Base-by-base conservation (phyloP, 2,113 vertebrate genomes). In the Antechinus flavipes region DNA sequence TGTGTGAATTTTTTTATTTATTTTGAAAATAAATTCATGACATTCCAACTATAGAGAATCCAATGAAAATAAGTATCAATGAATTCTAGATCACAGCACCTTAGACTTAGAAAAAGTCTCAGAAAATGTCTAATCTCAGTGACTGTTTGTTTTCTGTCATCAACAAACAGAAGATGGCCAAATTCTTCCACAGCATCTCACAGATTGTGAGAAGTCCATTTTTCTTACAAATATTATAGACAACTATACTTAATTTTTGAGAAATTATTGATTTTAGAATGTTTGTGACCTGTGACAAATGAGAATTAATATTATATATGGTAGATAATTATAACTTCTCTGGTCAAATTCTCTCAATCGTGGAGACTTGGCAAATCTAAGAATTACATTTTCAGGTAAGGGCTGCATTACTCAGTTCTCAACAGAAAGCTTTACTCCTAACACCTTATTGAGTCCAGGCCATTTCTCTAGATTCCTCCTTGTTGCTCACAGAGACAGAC, bases 171-270 rank as follows among this genome's bases (percentile, higher is more conserved):
- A 84, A 58, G 58, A 53, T 23, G 61, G 24, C n/a, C 61, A 25
- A 19, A 23, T 16, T 89, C 1, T 14, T 49, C 93, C 68, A 58
- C 0, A 8, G 30, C 2, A 23, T 24, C 14, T 42, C 49, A 50
- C 1, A 8, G 1, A 12, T 24, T 54, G 54, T 30, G 49, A 35
- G 46, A 91, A 54, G 30, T 9, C 1, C 8, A 4, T 54, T 6
- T 0, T 8, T 26, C 0, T 6, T 5, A 22, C 2, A n/a, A 91
- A 46, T 2, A 2, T 24, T 53, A 10, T 25, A 12, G 7, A 8
- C 10, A 0, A 22, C n/a, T 95, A 12, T 19, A 50, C 47, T 26
- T 94, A 8, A 42, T 54, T 91, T 5, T 56, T 11, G 30, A 84
- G 91, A 50, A 96, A 84, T 42, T 25, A 19, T 8, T 26, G 0